Evolutionary conservation across 2,888 invertebrate species (phyloP), one percentile per base, ranked within the genome.

Genomic region (Laspeyria flexula): DNA sequence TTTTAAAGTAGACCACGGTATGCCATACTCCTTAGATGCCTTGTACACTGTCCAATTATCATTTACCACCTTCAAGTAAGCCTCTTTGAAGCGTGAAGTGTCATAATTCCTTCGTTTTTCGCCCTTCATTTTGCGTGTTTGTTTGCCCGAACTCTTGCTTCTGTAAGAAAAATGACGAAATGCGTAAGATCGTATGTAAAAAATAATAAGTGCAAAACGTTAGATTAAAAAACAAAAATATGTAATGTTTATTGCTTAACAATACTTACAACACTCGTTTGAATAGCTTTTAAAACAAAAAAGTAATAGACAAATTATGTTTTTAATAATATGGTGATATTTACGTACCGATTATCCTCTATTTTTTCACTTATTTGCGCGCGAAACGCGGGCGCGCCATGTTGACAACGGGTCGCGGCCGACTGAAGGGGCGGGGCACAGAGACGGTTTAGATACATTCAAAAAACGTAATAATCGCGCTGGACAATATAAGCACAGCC

Each of bases 21-120:
- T 34, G 34, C 34, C 34, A 31, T 34, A 34, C 34, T 34, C 34
- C 34, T 34, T 34, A 6, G 34, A 12, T 34, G 34, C 34, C 16
- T 34, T 34, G 10, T 34, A 34, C 5, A 34, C 34, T 4, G 34
- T 11, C 4, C 16, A 34, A 11, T 12, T 34, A 34, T 34, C 34
- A 11, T 12, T 34, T 6, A 34, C 34, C 5, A 16, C 34, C 34
- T 34, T n/a, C 34, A 34, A 0, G 12, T 34, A 34, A 34, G 34
- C 34, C n/a, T 34, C 34, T 34, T 34, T 34, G 10, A 34, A 34
- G 15, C 34, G 11, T 34, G 34, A 34, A 1, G 34, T 12, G 34
- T 34, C 34, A 34, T 34, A 13, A 34, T 34, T 34, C 16, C 34
- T 34, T 34, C 34, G 34, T 34, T 9, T 10, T 9, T 27, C 27